Evolutionary conservation across 1,140 invertebrate species (phyloP).

Genomic region (Hirudo medicinalis): DNA sequence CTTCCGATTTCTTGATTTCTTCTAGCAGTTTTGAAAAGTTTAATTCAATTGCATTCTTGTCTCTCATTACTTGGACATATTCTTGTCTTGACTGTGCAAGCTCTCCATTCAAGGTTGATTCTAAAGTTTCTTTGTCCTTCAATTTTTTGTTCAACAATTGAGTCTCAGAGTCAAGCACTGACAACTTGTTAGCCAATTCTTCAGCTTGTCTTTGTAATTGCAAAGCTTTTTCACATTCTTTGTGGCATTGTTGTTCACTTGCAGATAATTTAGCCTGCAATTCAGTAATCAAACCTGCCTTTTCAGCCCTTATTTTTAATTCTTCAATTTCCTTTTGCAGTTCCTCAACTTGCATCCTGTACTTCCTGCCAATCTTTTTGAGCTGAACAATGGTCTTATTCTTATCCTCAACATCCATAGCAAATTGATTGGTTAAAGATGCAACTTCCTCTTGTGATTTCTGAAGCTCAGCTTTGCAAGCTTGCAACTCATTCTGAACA

Average conservation of each 20-base stretch:
- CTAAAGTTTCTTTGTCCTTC: constrained; percentile 15
- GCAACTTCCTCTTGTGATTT: too few species aligned
- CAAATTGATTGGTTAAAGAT: too few species aligned
- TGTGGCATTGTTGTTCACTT: too few species aligned
- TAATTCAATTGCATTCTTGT: too few species aligned
- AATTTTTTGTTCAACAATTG: constrained; percentile 15
- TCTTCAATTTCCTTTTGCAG: constrained; percentile 32
- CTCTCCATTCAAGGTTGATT: constrained; percentile 20
- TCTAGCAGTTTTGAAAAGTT: constrained; percentile 44
- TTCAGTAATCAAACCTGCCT: constrained; percentile 13
- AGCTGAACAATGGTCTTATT: constrained; percentile 58
- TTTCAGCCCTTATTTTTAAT: constrained; percentile 47
- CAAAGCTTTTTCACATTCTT: too few species aligned
- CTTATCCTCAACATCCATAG: constrained; percentile 53
- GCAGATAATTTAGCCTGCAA: not conserved
- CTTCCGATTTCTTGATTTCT: constrained; percentile 49
- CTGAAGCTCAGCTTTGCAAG: too few species aligned
- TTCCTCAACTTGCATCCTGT: constrained; percentile 72
- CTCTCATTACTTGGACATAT: too few species aligned
- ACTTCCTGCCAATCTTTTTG: constrained; percentile 72
- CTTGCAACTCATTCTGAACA: too few species aligned
- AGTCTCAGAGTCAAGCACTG: constrained; percentile 21
- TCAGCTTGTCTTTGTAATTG: too few species aligned
- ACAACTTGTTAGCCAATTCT: constrained; percentile 11
- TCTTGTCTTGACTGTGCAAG: too few species aligned